Conservation (phyloP, 1,140 invertebrate species). For the Octopus sinensis region DNA sequence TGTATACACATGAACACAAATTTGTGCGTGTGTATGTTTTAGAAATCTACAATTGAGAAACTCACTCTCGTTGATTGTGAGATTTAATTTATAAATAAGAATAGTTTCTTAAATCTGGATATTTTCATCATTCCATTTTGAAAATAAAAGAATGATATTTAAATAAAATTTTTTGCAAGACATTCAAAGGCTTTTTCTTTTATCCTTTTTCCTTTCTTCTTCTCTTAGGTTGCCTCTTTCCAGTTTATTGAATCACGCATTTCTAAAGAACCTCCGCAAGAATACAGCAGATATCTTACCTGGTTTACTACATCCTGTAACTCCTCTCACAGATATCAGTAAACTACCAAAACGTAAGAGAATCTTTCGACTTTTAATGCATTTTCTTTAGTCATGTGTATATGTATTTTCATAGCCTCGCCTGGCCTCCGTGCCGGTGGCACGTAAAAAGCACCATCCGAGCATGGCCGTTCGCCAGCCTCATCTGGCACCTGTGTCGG, state of each 20-base stretch:
- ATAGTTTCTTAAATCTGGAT: too few relatives aligned
- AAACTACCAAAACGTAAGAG: slow-evolving; percentile 36
- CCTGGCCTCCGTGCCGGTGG: background rate
- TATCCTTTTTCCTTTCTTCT: slow-evolving; percentile 5
- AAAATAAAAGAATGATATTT: too few relatives aligned
- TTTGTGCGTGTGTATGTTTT: too few relatives aligned
- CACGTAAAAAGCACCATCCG: background rate
- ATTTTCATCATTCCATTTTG: too few relatives aligned
- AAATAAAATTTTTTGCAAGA: too few relatives aligned
- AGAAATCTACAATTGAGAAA: too few relatives aligned
- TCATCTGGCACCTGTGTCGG: background rate
- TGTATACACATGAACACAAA: too few relatives aligned
- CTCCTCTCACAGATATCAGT: slow-evolving; percentile 60
- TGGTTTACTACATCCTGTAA: slow-evolving; percentile 60
- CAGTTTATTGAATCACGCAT: slow-evolving; percentile 68
- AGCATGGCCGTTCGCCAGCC: background rate
- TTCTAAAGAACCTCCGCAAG: slow-evolving; percentile 66
- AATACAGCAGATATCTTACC: slow-evolving; percentile 50
- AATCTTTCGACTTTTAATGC: background rate
- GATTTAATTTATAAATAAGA: too few relatives aligned
- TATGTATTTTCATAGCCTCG: background rate
- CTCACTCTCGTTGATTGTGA: too few relatives aligned
- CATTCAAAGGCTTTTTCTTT: too few relatives aligned
- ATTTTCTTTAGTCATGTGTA: background rate
- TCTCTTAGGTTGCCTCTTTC: slow-evolving; percentile 46